A percentile compares a stretch with the other conserved stretches of the same genome.
phyloP scores from a whole-genome alignment of 2,113 vertebrate genomes.

The Mesembrinibis cayennensis region DNA sequence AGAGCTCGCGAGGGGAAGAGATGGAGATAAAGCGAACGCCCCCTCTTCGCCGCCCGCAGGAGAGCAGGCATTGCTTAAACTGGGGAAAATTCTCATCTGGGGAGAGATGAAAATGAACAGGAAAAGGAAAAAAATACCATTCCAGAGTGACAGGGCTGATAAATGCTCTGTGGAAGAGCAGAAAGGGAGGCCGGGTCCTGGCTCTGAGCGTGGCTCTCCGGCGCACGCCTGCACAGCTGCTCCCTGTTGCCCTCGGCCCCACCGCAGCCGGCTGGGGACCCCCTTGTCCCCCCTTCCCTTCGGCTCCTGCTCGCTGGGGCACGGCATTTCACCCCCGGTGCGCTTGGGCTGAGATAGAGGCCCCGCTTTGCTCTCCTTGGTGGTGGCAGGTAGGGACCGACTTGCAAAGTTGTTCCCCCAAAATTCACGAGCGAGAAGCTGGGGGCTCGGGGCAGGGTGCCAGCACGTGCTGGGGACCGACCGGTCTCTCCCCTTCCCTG shows the following conservation, averaged over 20 bases:
- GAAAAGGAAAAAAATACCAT: not conserved
- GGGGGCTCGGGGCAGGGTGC: not conserved
- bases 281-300: not conserved
- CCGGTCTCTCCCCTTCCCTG: not conserved
- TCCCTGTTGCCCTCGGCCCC: not conserved
- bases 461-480: accelerated
- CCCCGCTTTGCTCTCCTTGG: not conserved
- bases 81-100: not conserved
- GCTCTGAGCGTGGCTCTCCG: accelerated
- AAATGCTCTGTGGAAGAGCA: not conserved
- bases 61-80: not conserved
- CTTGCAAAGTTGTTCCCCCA: not conserved
- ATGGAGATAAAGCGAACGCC: not conserved
- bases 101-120: not conserved
- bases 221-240: not conserved
- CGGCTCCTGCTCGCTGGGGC: not conserved
- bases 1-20: not conserved
- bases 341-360: accelerated
- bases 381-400: not conserved
- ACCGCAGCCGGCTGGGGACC: not conserved
- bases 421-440: not conserved
- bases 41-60: not conserved
- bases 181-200: not conserved
- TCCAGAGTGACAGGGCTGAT: conserved; percentile 30
- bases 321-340: accelerated